Base-by-base conservation (phyloP, 2,888 invertebrate species). In the Encarsia formosa region DNA sequence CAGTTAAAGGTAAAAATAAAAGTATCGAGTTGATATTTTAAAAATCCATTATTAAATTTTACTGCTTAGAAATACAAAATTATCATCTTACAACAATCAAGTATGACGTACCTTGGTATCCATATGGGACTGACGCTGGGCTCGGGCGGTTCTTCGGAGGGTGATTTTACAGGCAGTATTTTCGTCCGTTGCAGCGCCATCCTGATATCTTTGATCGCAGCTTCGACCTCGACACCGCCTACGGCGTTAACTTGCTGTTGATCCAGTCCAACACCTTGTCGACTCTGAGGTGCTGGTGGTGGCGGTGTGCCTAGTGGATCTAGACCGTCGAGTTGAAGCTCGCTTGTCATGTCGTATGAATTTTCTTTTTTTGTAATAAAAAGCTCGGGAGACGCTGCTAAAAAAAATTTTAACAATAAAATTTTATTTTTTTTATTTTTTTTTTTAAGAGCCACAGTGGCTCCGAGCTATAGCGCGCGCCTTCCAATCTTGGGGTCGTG, bases 121-220 rank as follows among this genome's bases (percentile, higher is more conserved):
- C 86, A 86, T 41, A 86, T 81, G 11, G 86, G 84, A 59, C 84
- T 84, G 55, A 78, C 76, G 31, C 76, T 77, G 53, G 75, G 74
- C 57, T 75, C 75, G 8, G 77, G 76, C 58, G 80, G 75, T 64
- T 80, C 70, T 61, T 74, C 67, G 39, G 70, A 60, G 29, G 76
- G 73, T 22, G 76, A 75, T 59, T 80, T 79, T 15, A 81, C 75
- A 23, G 83, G 82, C 55, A 83, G 71, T 16, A 82, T 80, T 72
- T 84, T 84, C 49, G 85, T 85, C 73, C 87, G 82, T 76, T 83
- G 90, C 59, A 89, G 75, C 58, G 85, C 87, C 65, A 89, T 82
- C 45, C 91, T 83, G 63, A 92, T 91, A 62, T 91, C 91, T 69
- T 88, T 88, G 65, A 89, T 84, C 32, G 88, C 87, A 62, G 88